Base-by-base conservation (phyloP, 2,113 vertebrate genomes). In the Poeciliopsis occidentalis region DNA sequence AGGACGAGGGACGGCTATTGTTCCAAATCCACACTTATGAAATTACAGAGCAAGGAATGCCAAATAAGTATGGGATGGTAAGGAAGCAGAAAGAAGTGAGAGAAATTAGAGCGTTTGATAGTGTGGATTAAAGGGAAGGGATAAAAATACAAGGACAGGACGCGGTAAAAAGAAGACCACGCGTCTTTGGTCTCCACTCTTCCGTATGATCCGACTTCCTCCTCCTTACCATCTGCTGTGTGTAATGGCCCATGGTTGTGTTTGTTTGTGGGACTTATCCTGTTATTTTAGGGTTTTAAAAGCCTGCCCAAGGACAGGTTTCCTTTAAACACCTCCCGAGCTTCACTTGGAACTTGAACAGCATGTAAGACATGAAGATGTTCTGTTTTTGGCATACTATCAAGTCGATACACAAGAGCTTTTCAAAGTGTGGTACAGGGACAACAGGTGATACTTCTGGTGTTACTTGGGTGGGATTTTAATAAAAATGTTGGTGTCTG, bases 161-260 rank as follows among this genome's bases (percentile, higher is more conserved):
- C 29, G 4, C 19, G 37, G 54, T 44, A 66, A 75, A 68, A n/a
- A 61, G 70, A 34, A 51, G 60, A 44, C 32, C 19, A 31, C 66
- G 71, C 71, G 41, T 78, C 70, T 74, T 60, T 74, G 57, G 67
- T 73, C 70, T 73, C 84, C 78, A 34, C 64, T 84, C 71, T 87
- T 87, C 75, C 70, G 1, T 41, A 31, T 64, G 65, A 85, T 86
- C 54, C 60, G 37, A n/a, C 71, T 71, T 30, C 64, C 72, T 81
- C 90, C 87, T 68, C 85, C 79, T 85, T 78, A 39, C 81, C 79
- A 86, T 88, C 91, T 87, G 86, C 3, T 79, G 70, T 78, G 79
- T 75, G 17, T 85, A 83, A 87, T 86, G 84, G 79, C 75, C 81
- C 81, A 60, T 76, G 31, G 3, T 60, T 75, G 60, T 67, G 63